Evolutionary conservation across 2,888 invertebrate species (phyloP), one percentile per base, ranked within the genome.

Genomic region (Gnatocerus cornutus): DNA sequence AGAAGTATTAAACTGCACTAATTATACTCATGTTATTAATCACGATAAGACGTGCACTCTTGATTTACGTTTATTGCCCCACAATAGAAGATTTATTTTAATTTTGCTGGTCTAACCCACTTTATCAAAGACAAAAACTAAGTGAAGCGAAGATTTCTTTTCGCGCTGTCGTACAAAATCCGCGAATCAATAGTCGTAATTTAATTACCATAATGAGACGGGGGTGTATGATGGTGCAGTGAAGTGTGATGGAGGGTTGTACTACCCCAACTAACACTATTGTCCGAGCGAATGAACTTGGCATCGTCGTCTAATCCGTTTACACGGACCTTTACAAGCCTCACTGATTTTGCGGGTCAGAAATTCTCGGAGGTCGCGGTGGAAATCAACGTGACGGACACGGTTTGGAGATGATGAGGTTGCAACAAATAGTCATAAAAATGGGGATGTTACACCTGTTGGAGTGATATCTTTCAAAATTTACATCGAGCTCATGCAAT

Each of bases 271-370:
- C 78, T 83, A 83, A 83, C 81, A 79, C 80, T 76, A 83, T 83
- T 83, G 83, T 83, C 81, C 82, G 78, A 83, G 77, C 81, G 82
- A 82, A 75, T 81, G 83, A 81, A 81, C 81, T 78, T 79, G 80
- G 79, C 79, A 79, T 79, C 78, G 80, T 71, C 78, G 77, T 79
- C 68, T 83, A 82, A 83, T 82, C 82, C 82, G 79, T 82, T 83
- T 83, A 83, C 75, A 76, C 74, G 80, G 81, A 81, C 81, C 82
- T 83, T 83, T 83, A 82, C 82, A 81, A 81, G 81, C 79, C 79
- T 76, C 76, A 74, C 77, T 79, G 82, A 79, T 80, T 80, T 78
- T 79, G 80, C 80, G 77, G 79, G 79, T 79, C 78, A 79, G 77
- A 64, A 62, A 64, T 13, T 10, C 46, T 16, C 21, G 27, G 50